Evolutionary conservation across 2,888 invertebrate genomes (phyloP), one percentile per base, ranked within the genome.

Genomic region (Clistopyga incitator): DNA sequence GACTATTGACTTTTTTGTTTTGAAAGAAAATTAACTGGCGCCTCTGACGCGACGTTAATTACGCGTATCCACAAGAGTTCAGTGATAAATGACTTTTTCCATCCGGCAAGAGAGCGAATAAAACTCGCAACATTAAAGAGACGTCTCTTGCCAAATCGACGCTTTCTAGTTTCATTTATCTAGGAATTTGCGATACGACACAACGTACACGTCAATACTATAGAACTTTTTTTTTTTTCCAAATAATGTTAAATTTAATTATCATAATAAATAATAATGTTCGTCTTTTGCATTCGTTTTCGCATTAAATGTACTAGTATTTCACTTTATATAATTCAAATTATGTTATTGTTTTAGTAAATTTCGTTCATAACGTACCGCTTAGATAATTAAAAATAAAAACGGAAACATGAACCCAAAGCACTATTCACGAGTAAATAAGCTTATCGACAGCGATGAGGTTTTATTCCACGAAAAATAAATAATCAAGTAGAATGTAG

Each of bases 31-130:
- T 70, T 47, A 59, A 79, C 65, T 72, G 79, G 79, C 72, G 79
- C 79, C 79, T 65, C 65, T 56, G 72, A 65, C 23, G 61, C 52
- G 45, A n/a, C 67, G 67, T 29, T 11, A 67, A 79, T 72, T 75
- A 38, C 29, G 29, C 74, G 50, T 74, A 20, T 52, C 18, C 64
- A 50, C 52, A 23, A 64, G 64, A 38, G 20, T 61, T 18, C 25
- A 20, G 20, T 0, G 67, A 67, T 67, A 47, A 20, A 25, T 67
- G 13, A 45, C 23, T 45, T 45, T 67, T 67, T 67, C 15, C 47
- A 54, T 54, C 15, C 18, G 70, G 38, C 29, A 54, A 38, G 13
- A 20, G 64, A 45, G 42, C 20, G 38, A 56, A 38, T 25, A 3
- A 34, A 52, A 38, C 20, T 52, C 25, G 18, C 38, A 34, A 18